Percentiles rank a stretch among this genome's conserved stretches.
These are phyloP conservation scores for Antheraea assamensis DNA, from an alignment of 2,888 invertebrate species.

Conservation along the genomic window DNA sequence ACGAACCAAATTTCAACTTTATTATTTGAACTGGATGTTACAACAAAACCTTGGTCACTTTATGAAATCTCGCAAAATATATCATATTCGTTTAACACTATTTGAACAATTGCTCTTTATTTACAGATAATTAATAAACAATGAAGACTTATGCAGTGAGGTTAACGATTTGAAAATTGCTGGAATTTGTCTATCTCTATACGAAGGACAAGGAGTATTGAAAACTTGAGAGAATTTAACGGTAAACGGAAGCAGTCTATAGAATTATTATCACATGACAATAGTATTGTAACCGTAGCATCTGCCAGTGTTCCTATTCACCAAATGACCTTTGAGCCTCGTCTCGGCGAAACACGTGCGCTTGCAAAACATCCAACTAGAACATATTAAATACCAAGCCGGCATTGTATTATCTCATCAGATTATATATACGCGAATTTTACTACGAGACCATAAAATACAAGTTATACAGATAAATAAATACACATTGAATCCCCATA, in stretches of 20 bases:
- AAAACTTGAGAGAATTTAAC: conserved; percentile 20
- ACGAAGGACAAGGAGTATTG: conserved; percentile 19
- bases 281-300: conserved; percentile 59
- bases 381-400: conserved; percentile 39
- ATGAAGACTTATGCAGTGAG: conserved; percentile 48
- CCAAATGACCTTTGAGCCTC: conserved; percentile 63
- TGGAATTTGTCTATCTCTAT: conserved; percentile 20
- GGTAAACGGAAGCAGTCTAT: conserved; percentile 28
- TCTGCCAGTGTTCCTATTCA: conserved; percentile 69
- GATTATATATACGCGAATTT: not conserved
- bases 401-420: not conserved
- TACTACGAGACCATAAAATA: not conserved
- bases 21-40: conserved; percentile 28
- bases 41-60: conserved; percentile 26
- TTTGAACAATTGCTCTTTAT: conserved; percentile 46
- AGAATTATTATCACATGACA: conserved; percentile 49
- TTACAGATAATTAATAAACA: conserved; percentile 51
- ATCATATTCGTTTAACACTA: conserved; percentile 11
- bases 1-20: conserved; percentile 29
- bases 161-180: conserved; percentile 45
- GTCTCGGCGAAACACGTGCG: conserved; percentile 54
- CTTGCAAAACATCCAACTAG: conserved; percentile 45
- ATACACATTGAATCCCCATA: not conserved
- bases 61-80: not conserved
- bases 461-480: not conserved